Percentiles rank a stretch among this genome's conserved stretches.
phyloP scores from a whole-genome alignment of 2,797 vertebrate species.

The Microctenopoma steveboyesi region DNA sequence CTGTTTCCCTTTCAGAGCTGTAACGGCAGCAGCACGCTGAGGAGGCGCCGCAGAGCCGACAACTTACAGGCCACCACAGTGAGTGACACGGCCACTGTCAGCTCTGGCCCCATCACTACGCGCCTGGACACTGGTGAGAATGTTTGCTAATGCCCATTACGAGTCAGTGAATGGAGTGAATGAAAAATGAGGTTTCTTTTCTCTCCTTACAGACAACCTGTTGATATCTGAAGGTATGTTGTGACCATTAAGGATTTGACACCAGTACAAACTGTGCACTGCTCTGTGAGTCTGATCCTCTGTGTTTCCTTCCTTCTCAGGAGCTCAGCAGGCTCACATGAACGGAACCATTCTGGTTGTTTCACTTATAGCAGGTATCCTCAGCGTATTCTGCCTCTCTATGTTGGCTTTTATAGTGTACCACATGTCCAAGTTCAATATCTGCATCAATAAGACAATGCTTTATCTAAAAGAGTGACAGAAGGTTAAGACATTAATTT shows the following conservation, averaged over 20 bases:
- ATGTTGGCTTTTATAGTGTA: conserved; percentile 61
- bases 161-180: neutral
- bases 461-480: conserved; percentile 31
- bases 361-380: conserved; percentile 60
- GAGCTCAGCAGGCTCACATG: neutral
- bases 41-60: conserved; percentile 46
- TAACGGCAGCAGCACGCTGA: neutral
- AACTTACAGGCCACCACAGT: conserved; percentile 55
- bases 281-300: neutral
- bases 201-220: conserved; percentile 17
- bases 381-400: conserved; percentile 55
- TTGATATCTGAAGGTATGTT: conserved; percentile 59
- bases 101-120: conserved; percentile 68
- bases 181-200: neutral
- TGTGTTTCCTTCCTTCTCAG: conserved; percentile 33
- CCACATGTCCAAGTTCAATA: conserved; percentile 24
- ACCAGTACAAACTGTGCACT: neutral
- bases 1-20: conserved; percentile 68
- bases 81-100: conserved; percentile 74
- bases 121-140: conserved; percentile 62
- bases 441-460: conserved; percentile 9
- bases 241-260: neutral
- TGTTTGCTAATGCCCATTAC: neutral
- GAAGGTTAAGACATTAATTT: too few relatives aligned
- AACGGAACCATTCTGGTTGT: conserved; percentile 44